Base-by-base conservation (phyloP, 1,140 invertebrate genomes). In the Wasmannia auropunctata region DNA sequence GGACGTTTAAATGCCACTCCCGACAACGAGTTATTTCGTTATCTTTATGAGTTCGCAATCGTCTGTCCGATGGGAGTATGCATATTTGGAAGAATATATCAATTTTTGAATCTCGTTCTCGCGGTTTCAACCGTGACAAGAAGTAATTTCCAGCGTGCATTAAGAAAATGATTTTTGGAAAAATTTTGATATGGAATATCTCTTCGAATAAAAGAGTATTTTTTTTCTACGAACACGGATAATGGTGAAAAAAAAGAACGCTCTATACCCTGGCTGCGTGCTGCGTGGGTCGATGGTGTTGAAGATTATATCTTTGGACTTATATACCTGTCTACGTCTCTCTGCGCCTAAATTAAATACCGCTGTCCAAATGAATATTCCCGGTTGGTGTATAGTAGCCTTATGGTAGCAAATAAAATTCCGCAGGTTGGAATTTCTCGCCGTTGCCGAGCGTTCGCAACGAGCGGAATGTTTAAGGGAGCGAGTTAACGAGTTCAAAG, bases 1-100 rank as follows among this genome's bases (percentile, higher is more conserved):
- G 88, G 86, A 58, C 89, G 87, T 92, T 92, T 86, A 76, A 91
- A 92, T 92, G 91, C 89, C 85, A 87, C 75, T 86, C 83, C 81
- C 28, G 72, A 87, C 91, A 88, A 90, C 85, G 86, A 88, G 88
- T 91, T 92, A 92, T 92, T 91, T 92, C 79, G 91, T 93, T 92
- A 92, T 92, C 86, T 91, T 89, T 81, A 87, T 67, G 54, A 76
- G 75, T 63, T 89, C 88, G 16, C 81, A 85, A 77, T 51, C 56
- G 43, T 86, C 40, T 69, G 37, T 22, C 5, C 3, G 14, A 19
- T 1, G 16, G 16, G 60, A 63, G 60, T 43, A 83, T 65, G 77
- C 62, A 51, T 31, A 11, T 58, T 63, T 16, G 70, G 28, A 84
- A 75, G 58, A 62, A 56, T 80, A 63, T 87, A 90, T 91, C 70